Evolutionary conservation across 2,113 vertebrate genomes (phyloP), one percentile per base, ranked within the genome.

Genomic region (Poeciliopsis turrubarensis): DNA sequence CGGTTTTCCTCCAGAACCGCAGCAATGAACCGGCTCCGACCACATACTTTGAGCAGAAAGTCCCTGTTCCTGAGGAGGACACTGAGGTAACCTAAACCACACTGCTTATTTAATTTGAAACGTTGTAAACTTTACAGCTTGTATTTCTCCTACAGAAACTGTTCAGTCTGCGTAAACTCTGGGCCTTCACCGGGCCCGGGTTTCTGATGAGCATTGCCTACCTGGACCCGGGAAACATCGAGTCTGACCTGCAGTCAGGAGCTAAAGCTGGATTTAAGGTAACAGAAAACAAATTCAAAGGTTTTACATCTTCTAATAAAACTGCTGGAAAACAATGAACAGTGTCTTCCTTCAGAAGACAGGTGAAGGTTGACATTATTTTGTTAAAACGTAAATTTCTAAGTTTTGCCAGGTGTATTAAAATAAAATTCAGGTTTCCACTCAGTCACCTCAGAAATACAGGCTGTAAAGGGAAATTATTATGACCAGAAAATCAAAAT

Each of bases 201-300:
- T 99, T 99, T 82, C 94, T 99, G 73, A 99, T 99, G 98, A 99
- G 98, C 93, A 99, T 99, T 0, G 97, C 98, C 25, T 99, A 99
- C 83, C 86, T 99, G 78, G 98, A 99, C 83, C 98, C 98, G 0
- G 98, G 97, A n/a, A 99, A 99, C 93, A 99, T 99, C 0, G 98
- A 99, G 87, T 99, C 98, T 0, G 98, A 99, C 82, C 92, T 99
- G 22, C 97, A 98, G 93, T 98, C 97, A 1, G 98, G 98, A 77
- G 97, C 98, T 8, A 91, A 95, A 26, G 97, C 98, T 0, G 96
- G 96, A 1, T 99, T 98, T 91, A 98, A 99, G 97, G 98, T 99
- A 34, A 78, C 39, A 57, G 8, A 10, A 37, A 37, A 37, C 11
- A 11, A 37, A 37, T 10, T 37, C 10, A 12, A 37, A 37, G 11